Base-by-base conservation (phyloP, 2,113 vertebrate species). In the Edolisoma coerulescens region DNA sequence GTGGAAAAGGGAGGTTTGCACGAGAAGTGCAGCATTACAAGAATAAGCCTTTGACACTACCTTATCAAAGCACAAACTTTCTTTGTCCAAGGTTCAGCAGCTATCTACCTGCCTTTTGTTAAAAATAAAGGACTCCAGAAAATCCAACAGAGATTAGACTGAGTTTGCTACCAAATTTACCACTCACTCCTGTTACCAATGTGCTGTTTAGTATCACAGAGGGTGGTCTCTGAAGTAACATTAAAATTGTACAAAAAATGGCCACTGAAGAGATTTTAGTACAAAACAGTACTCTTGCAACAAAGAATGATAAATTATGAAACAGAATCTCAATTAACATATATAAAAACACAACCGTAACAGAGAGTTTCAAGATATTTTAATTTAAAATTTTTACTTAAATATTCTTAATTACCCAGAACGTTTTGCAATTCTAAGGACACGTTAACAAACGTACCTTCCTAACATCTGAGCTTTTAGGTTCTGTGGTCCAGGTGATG, bases 401-500 rank as follows among this genome's bases (percentile, higher is more conserved):
- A 41, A 50, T 53, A 84, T 37, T 94, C 41, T 50, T 54, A 71
- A 63, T 54, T 20, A 39, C 22, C 21, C 37, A 33, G 4, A 81
- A 92, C 1, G 2, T 28, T 37, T 11, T 63, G 33, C 37, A 90
- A 11, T 10, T 68, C 16, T 41, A 81, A 69, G 22, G 3, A 35
- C 21, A 32, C 10, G 12, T 52, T 8, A 85, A 41, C 11, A 80
- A 84, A 94, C 97, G 11, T 93, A 99, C 99, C 99, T 99, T 99
- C 85, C 99, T 98, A 97, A 99, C 99, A 28, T 99, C 99, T 47
- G 99, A 99, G 97, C 99, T 99, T 97, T 99, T 99, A 64, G 99
- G 99, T 97, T 99, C 99, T 81, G 99, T 99, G 79, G 99, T 99
- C 99, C 99, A 99, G 42, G 99, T 99, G 96, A 99, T 99, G 95